Evolutionary conservation across 92 coral and sea anemone species (phyloP).

Genomic region (Chrysogorgia sp.): DNA sequence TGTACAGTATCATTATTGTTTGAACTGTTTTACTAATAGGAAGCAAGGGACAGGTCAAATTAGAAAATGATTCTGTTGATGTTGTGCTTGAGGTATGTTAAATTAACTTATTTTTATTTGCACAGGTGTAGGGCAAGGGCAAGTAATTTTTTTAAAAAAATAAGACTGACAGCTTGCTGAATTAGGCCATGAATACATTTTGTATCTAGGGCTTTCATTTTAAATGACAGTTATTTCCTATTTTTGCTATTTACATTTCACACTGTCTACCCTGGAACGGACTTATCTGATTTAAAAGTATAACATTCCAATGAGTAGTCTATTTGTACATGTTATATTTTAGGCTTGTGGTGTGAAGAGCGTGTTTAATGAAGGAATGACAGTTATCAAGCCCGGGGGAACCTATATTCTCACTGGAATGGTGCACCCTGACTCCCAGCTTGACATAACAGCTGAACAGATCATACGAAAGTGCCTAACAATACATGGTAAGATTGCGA

Average conservation of each 20-base stretch:
- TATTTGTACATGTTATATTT: neutral
- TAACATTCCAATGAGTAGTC: too few species aligned
- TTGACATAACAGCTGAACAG: conserved; percentile 86
- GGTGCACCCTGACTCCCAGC: conserved; percentile 92
- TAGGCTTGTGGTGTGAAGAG: conserved; percentile 83
- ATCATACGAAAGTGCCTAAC: conserved; percentile 88
- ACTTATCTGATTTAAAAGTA: too few species aligned
- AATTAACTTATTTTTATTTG: too few species aligned
- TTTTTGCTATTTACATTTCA: too few species aligned
- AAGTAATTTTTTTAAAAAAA: too few species aligned
- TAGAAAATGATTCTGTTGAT: conserved; percentile 59
- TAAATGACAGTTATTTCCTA: too few species aligned
- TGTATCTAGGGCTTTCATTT: too few species aligned
- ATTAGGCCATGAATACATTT: too few species aligned
- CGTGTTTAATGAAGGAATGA: conserved; percentile 80
- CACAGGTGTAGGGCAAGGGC: too few species aligned
- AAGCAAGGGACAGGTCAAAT: neutral
- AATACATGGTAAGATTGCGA: conserved; percentile 62
- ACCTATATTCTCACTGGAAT: conserved; percentile 79
- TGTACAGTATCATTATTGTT: too few species aligned
- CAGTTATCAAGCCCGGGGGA: conserved; percentile 78
- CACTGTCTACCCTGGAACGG: too few species aligned
- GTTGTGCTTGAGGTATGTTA: conserved; percentile 73
- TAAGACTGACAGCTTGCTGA: too few species aligned
- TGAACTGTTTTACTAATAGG: neutral